Evolutionary conservation across 2,797 vertebrate genomes (phyloP).

Genomic region (Chaetodon trifasciatus): DNA sequence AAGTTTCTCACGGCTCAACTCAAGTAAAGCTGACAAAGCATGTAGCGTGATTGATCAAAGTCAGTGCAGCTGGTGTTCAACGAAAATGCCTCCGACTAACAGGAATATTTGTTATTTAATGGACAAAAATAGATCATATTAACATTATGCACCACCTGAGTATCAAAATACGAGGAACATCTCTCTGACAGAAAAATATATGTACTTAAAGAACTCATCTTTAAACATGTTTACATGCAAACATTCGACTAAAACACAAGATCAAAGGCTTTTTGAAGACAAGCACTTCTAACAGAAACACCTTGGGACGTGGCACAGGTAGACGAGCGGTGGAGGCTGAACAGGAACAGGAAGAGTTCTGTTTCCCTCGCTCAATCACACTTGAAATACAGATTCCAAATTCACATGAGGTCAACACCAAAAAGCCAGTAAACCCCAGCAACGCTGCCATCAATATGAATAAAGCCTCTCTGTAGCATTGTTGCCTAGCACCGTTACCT

Average conservation of each 20-base stretch:
- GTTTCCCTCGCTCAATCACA: slow-evolving; percentile 12
- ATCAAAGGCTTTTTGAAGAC: slow-evolving; percentile 16
- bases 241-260: not conserved
- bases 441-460: slow-evolving; percentile 27
- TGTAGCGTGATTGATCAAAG: not conserved
- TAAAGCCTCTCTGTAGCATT: slow-evolving; percentile 19
- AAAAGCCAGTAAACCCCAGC: slow-evolving; percentile 20
- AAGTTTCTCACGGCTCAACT: not conserved
- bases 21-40: not conserved
- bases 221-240: not conserved
- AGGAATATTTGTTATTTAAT: not conserved
- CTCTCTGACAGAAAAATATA: too few species aligned
- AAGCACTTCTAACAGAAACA: slow-evolving; percentile 18
- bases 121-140: not conserved
- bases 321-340: not conserved
- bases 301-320: slow-evolving; percentile 11
- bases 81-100: not conserved
- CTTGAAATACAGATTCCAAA: slow-evolving; percentile 30
- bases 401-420: slow-evolving; percentile 30
- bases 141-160: too few species aligned
- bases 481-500: slow-evolving; percentile 21
- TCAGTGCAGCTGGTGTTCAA: not conserved
- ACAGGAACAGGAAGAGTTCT: slow-evolving; percentile 2
- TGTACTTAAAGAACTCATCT: too few species aligned
- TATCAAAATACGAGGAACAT: not conserved